phyloP scores from a whole-genome alignment of 2,797 vertebrate genomes.

The Oreonectes daqikongensis region DNA sequence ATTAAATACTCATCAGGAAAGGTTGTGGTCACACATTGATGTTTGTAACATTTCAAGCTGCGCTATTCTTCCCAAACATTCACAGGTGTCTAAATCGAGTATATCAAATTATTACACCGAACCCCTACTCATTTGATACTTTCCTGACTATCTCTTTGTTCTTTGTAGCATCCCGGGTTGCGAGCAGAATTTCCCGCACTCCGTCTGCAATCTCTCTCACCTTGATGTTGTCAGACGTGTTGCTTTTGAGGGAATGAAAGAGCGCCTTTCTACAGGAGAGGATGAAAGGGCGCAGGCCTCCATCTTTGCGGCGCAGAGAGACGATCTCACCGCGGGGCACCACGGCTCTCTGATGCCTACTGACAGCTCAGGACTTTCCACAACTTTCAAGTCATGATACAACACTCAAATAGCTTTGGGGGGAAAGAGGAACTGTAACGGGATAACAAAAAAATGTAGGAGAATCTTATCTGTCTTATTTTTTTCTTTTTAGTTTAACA shows the following conservation, averaged over 20 bases:
- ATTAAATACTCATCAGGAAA: conserved; percentile 54
- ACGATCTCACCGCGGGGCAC: conserved; percentile 56
- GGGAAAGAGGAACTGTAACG: conserved; percentile 50
- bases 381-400: conserved; percentile 63
- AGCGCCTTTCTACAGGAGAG: conserved; percentile 54
- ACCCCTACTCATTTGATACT: conserved; percentile 30
- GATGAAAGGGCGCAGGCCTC: conserved; percentile 61
- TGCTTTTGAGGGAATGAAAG: conserved; percentile 59
- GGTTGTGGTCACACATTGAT: conserved; percentile 43
- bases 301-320: conserved; percentile 53
- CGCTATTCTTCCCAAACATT: conserved; percentile 40
- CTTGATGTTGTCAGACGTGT: conserved; percentile 59
- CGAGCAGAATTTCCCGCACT: conserved; percentile 32
- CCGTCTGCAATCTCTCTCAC: conserved; percentile 48
- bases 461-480: conserved; percentile 39
- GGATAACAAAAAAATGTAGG: conserved; percentile 41
- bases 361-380: conserved; percentile 63
- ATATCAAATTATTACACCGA: conserved; percentile 46
- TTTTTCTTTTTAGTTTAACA: conserved; percentile 52
- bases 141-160: conserved; percentile 39
- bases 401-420: conserved; percentile 61
- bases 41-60: conserved; percentile 41
- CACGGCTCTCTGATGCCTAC: conserved; percentile 55
- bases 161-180: conserved; percentile 41
- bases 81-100: conserved; percentile 37